phyloP scores from a whole-genome alignment of 1,140 invertebrate genomes.

The Mya arenaria region DNA sequence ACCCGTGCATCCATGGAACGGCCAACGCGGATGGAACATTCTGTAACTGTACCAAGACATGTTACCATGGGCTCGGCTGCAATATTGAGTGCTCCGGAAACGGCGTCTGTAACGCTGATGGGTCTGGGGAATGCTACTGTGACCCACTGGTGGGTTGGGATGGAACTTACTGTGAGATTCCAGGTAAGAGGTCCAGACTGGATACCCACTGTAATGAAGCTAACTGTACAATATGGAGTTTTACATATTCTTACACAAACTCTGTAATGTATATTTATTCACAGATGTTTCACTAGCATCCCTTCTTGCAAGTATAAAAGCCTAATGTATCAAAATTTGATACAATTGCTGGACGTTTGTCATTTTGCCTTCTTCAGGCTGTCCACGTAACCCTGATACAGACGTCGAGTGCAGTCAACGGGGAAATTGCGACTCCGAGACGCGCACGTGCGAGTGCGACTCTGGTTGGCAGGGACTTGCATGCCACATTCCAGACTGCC shows the following conservation, averaged over 20 bases:
- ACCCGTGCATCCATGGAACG: slow-evolving; percentile 67
- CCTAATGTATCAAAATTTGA: no score
- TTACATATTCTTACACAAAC: no score
- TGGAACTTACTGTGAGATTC: slow-evolving; percentile 67
- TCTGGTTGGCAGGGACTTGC: slow-evolving; percentile 70
- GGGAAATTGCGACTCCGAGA: slow-evolving; percentile 71
- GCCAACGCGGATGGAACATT: slow-evolving; percentile 51
- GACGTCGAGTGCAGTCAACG: slow-evolving; percentile 66
- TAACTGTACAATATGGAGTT: no score
- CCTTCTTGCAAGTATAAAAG: no score
- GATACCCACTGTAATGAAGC: no score
- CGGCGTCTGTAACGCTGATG: slow-evolving; percentile 62
- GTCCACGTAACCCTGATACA: slow-evolving; percentile 67
- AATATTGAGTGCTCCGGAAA: slow-evolving; percentile 71
- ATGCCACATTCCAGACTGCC: slow-evolving; percentile 72
- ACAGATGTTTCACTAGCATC: no score
- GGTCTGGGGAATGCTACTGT: slow-evolving; percentile 63
- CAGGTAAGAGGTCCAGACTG: slow-evolving; percentile 40
- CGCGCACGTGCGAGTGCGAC: slow-evolving; percentile 63
- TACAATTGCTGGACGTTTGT: no score
- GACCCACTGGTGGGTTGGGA: slow-evolving; percentile 68
- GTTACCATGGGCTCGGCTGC: slow-evolving; percentile 71
- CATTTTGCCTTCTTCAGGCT: slow-evolving; percentile 54
- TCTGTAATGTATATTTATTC: no score
- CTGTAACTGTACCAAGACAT: slow-evolving; percentile 69